Evolutionary conservation across 64 coral and sea anemone genomes (phyloP).

Genomic region (Trachythela sp.): DNA sequence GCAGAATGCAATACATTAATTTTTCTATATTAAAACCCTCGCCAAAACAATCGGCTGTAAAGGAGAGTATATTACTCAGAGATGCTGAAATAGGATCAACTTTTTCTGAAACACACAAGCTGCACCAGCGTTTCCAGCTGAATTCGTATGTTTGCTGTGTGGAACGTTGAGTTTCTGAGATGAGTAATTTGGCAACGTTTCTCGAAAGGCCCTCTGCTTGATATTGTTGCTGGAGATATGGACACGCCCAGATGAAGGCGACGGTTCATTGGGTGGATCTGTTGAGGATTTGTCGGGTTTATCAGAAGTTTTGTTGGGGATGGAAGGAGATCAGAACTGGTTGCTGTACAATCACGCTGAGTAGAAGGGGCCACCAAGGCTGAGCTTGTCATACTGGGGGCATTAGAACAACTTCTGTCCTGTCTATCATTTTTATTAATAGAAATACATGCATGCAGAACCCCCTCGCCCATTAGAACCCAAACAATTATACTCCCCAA

Average conservation of each 20-base stretch:
- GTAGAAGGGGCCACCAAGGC: not conserved
- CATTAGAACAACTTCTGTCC: too few species aligned
- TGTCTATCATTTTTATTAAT: too few species aligned
- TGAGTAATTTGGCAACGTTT: constrained; percentile 25
- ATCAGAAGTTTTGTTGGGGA: not conserved
- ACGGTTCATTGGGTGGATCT: constrained; percentile 25
- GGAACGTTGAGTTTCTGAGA: constrained; percentile 14
- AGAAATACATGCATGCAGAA: too few species aligned
- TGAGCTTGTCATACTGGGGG: too few species aligned
- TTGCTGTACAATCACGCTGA: not conserved
- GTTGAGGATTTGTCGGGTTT: not conserved
- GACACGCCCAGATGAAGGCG: constrained; percentile 9
- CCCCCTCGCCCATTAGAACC: too few species aligned
- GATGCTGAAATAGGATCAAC: not conserved
- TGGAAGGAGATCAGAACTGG: not conserved
- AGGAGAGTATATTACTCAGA: constrained; percentile 4
- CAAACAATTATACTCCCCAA: too few species aligned
- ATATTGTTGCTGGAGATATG: constrained; percentile 21
- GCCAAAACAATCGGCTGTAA: constrained; percentile 21
- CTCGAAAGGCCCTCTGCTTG: constrained; percentile 42
- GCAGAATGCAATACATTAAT: constrained; percentile 35
- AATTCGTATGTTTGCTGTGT: constrained; percentile 28
- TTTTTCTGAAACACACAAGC: not conserved
- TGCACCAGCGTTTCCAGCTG: not conserved
- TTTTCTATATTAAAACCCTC: not conserved